These are phyloP conservation scores for Dendroctonus valens DNA, from an alignment of 1,140 invertebrate species.

Conservation along the genomic window DNA sequence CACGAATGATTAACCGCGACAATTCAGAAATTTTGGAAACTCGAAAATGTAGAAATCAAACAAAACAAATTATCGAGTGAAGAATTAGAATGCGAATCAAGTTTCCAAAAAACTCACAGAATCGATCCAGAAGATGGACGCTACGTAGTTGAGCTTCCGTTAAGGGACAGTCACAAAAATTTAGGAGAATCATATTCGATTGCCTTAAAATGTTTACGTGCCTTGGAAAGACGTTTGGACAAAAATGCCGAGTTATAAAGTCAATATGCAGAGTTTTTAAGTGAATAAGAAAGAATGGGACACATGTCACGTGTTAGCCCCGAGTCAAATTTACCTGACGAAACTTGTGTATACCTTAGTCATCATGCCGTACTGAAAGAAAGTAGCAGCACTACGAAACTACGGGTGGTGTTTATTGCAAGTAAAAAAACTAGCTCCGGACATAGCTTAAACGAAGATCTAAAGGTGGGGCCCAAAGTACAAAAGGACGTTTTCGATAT, in stretches of 20 bases:
- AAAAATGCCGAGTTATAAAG: conserved; percentile 3
- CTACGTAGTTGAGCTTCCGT: conserved; percentile 9
- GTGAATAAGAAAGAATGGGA: conserved; percentile 13
- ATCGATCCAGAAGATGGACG: not conserved
- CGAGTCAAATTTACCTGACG: not conserved
- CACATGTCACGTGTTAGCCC: conserved; percentile 17
- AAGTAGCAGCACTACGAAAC: not conserved
- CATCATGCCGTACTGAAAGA: conserved; percentile 35
- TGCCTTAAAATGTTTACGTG: conserved; percentile 1
- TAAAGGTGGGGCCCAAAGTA: not conserved
- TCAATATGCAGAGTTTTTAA: conserved; percentile 8
- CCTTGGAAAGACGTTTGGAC: conserved; percentile 4
- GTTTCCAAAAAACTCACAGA: conserved; percentile 1
- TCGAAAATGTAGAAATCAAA: conserved; percentile 2
- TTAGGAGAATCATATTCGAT: conserved; percentile 14
- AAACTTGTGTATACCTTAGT: conserved; percentile 34
- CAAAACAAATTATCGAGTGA: conserved; percentile 2
- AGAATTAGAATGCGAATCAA: conserved; percentile 16
- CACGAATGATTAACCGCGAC: not conserved
- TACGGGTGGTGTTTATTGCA: too few relatives aligned
- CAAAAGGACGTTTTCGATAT: conserved; percentile 1
- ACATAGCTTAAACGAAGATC: too few relatives aligned
- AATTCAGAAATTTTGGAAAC: conserved; percentile 4
- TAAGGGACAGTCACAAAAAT: not conserved
- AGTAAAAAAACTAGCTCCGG: too few relatives aligned